Evolutionary conservation across 1,140 invertebrate species (phyloP), one percentile per base, ranked within the genome.

Genomic region (Drosophila nikananu): DNA sequence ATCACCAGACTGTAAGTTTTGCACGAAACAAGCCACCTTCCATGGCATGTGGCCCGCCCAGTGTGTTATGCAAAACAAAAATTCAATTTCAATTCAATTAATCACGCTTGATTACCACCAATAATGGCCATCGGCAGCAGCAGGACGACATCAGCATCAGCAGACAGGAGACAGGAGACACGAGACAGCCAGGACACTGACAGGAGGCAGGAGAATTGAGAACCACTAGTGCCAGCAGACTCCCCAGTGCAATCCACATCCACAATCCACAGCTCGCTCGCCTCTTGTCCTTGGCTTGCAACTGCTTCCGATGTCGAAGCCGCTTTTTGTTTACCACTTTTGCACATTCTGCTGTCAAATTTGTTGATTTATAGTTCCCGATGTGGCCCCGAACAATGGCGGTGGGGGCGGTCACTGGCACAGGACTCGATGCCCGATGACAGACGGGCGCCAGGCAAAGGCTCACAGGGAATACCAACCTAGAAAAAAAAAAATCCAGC

Each of bases 321-420:
- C 64, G 51, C 70, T 84, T 84, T 73, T 77, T 66, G 68, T 81
- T 81, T 81, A 81, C 77, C 82, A 84, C 68, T 84, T 84, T 78
- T 77, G 82, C 82, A 84, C 82, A 86, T 86, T 86, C 80, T 81
- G 75, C 76, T 78, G 80, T 78, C 82, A 84, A 84, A 86, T 80
- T 70, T 86, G 79, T 84, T 84, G 82, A 84, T 86, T 84, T 84
- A 77, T 86, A 81, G 65, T 71, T 77, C 42, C 64, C 72, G 65
- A 77, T 72, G 65, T 81, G 79, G 65, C 58, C 79, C 42, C 51
- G 21, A 54, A 66, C 71, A 77, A 67, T 55, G 54, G 60, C 32
- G 17, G 51, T 19, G 61, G 63, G 48, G 71, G 73, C 54, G n/a
- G 42, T 8, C n/a, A n/a, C 32, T 15, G 51, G n/a, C 51, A 48